Evolutionary conservation across 2,797 vertebrate species (phyloP).

Genomic region (Bufotes viridis): DNA sequence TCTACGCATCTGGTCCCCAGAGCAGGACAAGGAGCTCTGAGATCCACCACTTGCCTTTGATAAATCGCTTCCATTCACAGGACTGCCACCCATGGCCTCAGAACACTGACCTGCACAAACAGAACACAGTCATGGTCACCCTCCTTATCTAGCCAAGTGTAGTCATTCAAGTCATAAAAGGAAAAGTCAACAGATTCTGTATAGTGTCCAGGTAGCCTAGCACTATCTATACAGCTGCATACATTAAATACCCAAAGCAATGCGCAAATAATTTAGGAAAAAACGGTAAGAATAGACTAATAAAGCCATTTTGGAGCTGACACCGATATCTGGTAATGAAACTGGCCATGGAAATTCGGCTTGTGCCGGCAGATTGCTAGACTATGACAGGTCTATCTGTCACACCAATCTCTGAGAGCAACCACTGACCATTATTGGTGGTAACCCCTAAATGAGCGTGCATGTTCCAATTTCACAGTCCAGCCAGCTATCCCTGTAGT

Average conservation of each 20-base stretch:
- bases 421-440: slow-evolving; percentile 11
- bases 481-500: not conserved
- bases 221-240: not conserved
- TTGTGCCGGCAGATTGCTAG: not conserved
- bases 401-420: not conserved
- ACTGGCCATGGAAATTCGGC: not conserved
- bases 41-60: slow-evolving; percentile 76
- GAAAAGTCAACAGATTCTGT: not conserved
- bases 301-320: not conserved
- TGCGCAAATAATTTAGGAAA: no score
- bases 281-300: not conserved
- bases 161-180: not conserved
- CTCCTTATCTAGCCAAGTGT: not conserved
- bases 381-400: slow-evolving; percentile 24
- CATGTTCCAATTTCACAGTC: slow-evolving; percentile 42
- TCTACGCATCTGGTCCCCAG: slow-evolving; percentile 93
- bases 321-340: not conserved
- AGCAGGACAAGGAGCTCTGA: slow-evolving; percentile 85
- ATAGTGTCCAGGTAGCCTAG: not conserved
- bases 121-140: slow-evolving; percentile 49
- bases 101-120: slow-evolving; percentile 71
- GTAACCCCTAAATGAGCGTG: slow-evolving; percentile 42
- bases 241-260: not conserved
- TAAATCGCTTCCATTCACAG: slow-evolving; percentile 71
- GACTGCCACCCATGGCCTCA: slow-evolving; percentile 69